Base-by-base conservation (phyloP, 2,797 vertebrate genomes). In the Fistularia tabacaria region DNA sequence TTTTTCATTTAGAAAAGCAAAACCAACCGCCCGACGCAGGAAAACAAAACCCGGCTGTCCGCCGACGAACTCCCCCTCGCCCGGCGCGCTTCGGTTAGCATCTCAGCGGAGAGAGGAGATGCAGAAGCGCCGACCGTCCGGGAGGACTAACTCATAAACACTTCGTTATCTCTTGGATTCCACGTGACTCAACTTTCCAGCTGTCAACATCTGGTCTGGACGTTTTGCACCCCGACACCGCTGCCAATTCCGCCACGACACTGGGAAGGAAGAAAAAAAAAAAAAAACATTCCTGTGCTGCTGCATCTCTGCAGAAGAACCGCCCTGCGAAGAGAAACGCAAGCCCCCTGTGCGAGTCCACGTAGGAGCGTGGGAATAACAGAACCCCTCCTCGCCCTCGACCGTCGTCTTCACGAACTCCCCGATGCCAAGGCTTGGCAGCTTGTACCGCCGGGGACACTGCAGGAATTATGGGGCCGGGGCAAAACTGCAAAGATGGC, bases 401-500 rank as follows among this genome's bases (percentile, higher is more conserved):
- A 25, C 25, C 25, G 25, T 25, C 25, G 2, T 25, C 25, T n/a
- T 25, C 25, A 25, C 5, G 2, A 5, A 25, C 25, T 25, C 25
- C 25, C 25, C 25, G 25, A 25, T 25, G 25, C 25, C 25, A 71
- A 56, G 51, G 14, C 49, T 77, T 78, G 78, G 81, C 79, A 78
- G 68, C 57, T 45, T n/a, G 51, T 44, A 38, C 43, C 40, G 64
- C 68, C 57, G 44, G 60, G 11, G 8, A 72, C 25, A 25, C 25
- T 25, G 25, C 5, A 25, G 48, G 68, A 84, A 37, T 77, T 74
- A 86, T 78, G 59, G 57, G 59, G 10, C 25, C 36, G 41, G 69
- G 60, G 68, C 69, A 72, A 84, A 79, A 79, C 58, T 79, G 81
- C 69, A 54, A 46, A 54, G 73, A 74, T 79, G 76, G 71, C 78